Evolutionary conservation across 2,113 vertebrate species (phyloP).

Genomic region (Ophiodon elongatus): DNA sequence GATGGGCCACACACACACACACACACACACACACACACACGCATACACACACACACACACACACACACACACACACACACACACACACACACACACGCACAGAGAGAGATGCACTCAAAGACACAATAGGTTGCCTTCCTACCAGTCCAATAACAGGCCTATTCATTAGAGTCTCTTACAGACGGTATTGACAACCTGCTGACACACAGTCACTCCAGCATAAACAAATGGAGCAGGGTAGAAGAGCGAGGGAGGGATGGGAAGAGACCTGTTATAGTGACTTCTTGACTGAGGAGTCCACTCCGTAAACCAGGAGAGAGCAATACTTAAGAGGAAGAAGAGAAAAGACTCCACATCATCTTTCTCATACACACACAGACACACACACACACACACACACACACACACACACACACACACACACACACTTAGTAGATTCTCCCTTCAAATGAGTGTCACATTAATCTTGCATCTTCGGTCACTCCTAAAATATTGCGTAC

Average conservation of each 20-base stretch:
- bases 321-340: conserved; percentile 8
- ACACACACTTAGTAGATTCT: conserved; percentile 5
- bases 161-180: conserved; percentile 84
- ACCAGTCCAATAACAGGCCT: conserved; percentile 78
- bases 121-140: conserved; percentile 77
- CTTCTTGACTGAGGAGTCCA: conserved; percentile 46
- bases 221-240: conserved; percentile 76
- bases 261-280: conserved; percentile 49
- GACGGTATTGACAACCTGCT: conserved; percentile 81
- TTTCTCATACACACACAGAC: not conserved
- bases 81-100: conserved; percentile 49
- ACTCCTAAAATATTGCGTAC: conserved; percentile 29
- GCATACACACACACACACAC: conserved; percentile 46
- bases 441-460: conserved; percentile 24
- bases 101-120: conserved; percentile 54
- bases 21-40: conserved; percentile 47
- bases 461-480: conserved; percentile 40
- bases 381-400: not conserved
- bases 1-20: conserved; percentile 21
- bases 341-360: not conserved
- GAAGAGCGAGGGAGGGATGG: conserved; percentile 28
- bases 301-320: conserved; percentile 11
- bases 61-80: conserved; percentile 32
- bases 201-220: conserved; percentile 77
- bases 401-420: not conserved